Base-by-base conservation (phyloP, 2,888 invertebrate species). In the Caenorhabditis sp. region DNA sequence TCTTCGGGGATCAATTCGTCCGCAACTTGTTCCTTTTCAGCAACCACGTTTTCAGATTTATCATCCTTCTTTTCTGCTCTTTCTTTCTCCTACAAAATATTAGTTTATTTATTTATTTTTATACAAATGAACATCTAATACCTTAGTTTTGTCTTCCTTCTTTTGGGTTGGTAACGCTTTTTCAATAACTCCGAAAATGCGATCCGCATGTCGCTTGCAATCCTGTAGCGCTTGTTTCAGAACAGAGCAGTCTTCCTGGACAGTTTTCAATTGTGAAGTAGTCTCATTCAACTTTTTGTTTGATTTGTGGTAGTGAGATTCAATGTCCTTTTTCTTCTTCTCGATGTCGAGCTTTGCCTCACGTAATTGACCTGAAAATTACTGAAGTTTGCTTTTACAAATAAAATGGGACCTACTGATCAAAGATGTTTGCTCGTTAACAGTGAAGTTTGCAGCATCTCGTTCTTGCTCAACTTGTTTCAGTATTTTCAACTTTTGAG, bases 211-310 rank as follows among this genome's bases (percentile, higher is more conserved):
- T n/a, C 87, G 72, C 47, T 87, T 87, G 61, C 85, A 87, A 58
- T 90, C 90, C 24, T 79, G 77, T 15, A 90, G 60, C 0, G 89
- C 83, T 9, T 79, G 79, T 51, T 88, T 89, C 82, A 89, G 53
- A 8, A 69, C 44, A 2, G 84, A 77, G 26, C 77, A 78, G 44
- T 90, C 90, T 24, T 90, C 90, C 61, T 81, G 76, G 1, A 50
- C 22, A 9, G 76, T 60, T 24, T 81, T 81, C 37, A 90, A 76
- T 24, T 79, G 74, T 35, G 88, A 87, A 32, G 88, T 89, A 3
- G 89, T 83, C 35, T 91, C 91, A 40, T 87, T 78, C 56, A 90
- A 67, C 60, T 89, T 89, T 82, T 91, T 91, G 67, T 88, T 88
- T 24, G 87, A 85, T 47, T 88, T 88, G 9, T 88, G 87, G 26